Evolutionary conservation across 2,113 vertebrate genomes (phyloP).

Genomic region (Melanerpes aurifrons): DNA sequence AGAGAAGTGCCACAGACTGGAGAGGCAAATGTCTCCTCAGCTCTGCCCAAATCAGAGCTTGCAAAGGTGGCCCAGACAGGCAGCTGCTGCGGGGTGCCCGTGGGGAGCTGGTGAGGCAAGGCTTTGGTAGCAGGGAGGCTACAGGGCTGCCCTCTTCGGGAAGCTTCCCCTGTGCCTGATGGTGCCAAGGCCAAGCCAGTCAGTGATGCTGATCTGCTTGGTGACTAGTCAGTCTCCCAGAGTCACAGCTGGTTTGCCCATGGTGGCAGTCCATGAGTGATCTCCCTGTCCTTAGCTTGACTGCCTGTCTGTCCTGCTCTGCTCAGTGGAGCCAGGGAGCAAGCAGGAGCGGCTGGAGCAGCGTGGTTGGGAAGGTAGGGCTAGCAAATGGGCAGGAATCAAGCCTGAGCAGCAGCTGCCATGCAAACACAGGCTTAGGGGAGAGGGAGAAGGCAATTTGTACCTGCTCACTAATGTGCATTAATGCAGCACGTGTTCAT

Average conservation of each 20-base stretch:
- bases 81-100: not conserved
- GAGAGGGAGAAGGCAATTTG: not conserved
- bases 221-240: not conserved
- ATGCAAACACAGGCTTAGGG: not conserved
- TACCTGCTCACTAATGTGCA: not conserved
- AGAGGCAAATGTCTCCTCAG: not conserved
- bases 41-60: not conserved
- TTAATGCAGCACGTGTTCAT: not conserved
- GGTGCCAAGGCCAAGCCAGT: no score
- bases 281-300: not conserved
- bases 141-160: no score
- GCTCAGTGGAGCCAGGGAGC: not conserved
- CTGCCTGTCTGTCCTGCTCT: not conserved
- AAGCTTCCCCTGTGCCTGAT: no score
- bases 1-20: not conserved
- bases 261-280: not conserved
- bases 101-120: no score
- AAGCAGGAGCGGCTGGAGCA: not conserved
- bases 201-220: no score
- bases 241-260: fast-evolving
- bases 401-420: not conserved
- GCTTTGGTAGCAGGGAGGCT: no score
- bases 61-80: not conserved
- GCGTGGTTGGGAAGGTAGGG: not conserved
- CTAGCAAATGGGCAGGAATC: not conserved